Evolutionary conservation across 2,797 vertebrate species (phyloP).

Genomic region (Gadopsis bispinosus): DNA sequence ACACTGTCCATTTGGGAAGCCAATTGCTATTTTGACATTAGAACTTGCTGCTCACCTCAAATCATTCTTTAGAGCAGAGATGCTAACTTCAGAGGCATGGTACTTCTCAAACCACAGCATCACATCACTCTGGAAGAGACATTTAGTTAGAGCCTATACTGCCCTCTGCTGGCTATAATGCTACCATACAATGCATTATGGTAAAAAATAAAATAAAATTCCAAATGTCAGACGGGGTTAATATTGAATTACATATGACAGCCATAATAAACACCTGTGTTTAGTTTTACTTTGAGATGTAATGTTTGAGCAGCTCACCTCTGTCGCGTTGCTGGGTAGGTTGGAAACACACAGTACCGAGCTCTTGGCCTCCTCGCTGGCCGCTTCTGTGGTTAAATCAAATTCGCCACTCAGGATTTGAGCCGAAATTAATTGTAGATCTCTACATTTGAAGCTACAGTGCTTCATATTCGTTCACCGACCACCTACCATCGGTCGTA

Average conservation of each 20-base stretch:
- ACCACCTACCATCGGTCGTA: slow-evolving; percentile 1
- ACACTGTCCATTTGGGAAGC: neutral
- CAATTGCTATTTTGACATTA: neutral
- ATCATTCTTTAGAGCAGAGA: slow-evolving; percentile 48
- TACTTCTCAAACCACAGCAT: slow-evolving; percentile 72
- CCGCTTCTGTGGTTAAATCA: slow-evolving; percentile 35
- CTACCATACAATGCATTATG: neutral
- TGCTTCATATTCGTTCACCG: neutral
- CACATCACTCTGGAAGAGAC: slow-evolving; percentile 60
- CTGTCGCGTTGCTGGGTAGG: slow-evolving; percentile 56
- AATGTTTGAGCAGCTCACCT: slow-evolving; percentile 63
- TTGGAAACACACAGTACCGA: slow-evolving; percentile 57
- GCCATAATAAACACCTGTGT: neutral
- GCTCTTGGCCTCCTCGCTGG: neutral
- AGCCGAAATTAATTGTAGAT: neutral
- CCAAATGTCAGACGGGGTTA: neutral
- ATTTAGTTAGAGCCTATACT: slow-evolving; percentile 17
- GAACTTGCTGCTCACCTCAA: slow-evolving; percentile 56
- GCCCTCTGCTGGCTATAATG: slow-evolving; percentile 51
- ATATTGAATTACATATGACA: neutral
- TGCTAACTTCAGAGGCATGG: slow-evolving; percentile 53
- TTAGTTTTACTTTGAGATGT: neutral
- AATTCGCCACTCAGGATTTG: neutral
- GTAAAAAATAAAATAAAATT: neutral
- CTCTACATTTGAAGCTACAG: neutral